Percentiles rank a stretch among this genome's conserved stretches.
These are phyloP conservation scores for Excalfactoria chinensis DNA, from an alignment of 2,113 vertebrate species.

Conservation along the genomic window DNA sequence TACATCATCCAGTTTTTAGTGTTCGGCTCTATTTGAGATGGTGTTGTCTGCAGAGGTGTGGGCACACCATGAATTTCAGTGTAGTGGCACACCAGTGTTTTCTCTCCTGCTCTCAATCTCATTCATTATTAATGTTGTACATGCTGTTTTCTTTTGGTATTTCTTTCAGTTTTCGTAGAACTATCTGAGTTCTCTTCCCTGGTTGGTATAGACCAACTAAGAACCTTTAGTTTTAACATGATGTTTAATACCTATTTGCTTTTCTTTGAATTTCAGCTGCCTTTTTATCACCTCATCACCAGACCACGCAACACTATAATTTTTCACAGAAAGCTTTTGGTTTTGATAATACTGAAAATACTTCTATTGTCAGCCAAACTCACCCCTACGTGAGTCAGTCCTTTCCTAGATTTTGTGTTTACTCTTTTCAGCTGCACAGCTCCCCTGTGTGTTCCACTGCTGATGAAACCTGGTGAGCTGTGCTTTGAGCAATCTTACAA, in stretches of 20 bases:
- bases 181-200: not conserved
- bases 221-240: not conserved
- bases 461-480: not conserved
- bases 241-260: not conserved
- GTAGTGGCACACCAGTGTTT: not conserved
- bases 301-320: not conserved
- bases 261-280: not conserved
- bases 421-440: not conserved
- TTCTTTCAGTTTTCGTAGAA: not conserved
- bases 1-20: not conserved
- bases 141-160: not conserved
- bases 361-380: not conserved
- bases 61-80: not conserved
- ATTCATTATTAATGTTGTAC: not conserved
- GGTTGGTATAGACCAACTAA: not conserved
- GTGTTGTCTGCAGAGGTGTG: not conserved
- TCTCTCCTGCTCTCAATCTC: not conserved
- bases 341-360: not conserved
- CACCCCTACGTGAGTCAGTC: not conserved
- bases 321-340: not conserved
- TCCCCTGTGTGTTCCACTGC: not conserved
- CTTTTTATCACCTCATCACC: not conserved
- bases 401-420: not conserved
- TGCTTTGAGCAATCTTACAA: not conserved
- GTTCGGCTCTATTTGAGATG: not conserved